Evolutionary conservation across 2,888 invertebrate genomes (phyloP).

Genomic region (Holacanthella duospinosa): DNA sequence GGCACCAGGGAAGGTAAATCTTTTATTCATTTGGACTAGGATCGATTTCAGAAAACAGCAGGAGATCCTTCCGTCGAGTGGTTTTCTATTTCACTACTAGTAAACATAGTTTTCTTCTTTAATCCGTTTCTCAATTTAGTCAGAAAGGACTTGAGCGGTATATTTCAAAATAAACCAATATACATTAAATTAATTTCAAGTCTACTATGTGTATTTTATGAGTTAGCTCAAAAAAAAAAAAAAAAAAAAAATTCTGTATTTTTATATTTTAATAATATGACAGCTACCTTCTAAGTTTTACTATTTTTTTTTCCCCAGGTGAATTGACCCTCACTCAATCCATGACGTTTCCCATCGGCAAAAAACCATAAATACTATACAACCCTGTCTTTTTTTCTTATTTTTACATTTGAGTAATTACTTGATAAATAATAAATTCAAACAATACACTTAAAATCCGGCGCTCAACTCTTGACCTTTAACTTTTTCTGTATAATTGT

Average conservation of each 20-base stretch:
- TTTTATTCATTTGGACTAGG: neutral
- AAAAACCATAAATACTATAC: neutral
- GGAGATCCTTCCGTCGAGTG: constrained; percentile 1
- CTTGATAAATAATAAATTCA: neutral
- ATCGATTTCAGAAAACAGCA: neutral
- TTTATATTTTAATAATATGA: neutral
- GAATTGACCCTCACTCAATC: neutral
- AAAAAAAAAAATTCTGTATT: too few species aligned
- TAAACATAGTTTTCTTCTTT: too few species aligned
- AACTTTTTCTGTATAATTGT: too few species aligned
- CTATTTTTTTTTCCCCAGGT: neutral
- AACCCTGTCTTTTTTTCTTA: too few species aligned
- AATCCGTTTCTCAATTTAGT: too few species aligned
- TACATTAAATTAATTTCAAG: too few species aligned
- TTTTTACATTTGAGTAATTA: neutral
- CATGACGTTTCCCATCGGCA: neutral
- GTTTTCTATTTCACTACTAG: too few species aligned
- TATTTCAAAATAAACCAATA: too few species aligned
- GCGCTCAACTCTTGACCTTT: too few species aligned
- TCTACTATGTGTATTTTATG: too few species aligned
- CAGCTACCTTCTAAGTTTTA: neutral
- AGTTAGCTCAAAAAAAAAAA: too few species aligned
- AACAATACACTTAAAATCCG: neutral
- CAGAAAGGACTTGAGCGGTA: too few species aligned
- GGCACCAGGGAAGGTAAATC: neutral